Evolutionary conservation across 2,888 invertebrate genomes (phyloP), one percentile per base, ranked within the genome.

Genomic region (Caenorhabditis sinica): DNA sequence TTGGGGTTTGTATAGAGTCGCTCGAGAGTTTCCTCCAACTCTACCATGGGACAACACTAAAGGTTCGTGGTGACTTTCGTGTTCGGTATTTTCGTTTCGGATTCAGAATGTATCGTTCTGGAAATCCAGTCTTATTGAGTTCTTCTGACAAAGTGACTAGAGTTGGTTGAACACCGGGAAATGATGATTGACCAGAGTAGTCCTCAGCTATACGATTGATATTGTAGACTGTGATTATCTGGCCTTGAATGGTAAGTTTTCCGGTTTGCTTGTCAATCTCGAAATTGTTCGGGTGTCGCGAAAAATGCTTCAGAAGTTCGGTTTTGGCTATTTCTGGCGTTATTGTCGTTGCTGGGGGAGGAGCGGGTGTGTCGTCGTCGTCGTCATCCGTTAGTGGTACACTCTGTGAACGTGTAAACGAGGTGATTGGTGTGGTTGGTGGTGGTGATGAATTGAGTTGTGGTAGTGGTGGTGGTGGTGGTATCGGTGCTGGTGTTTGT

Each of bases 21-120:
- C 13, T 72, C 43, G 15, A 65, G 65, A 17, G 43, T 4, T 4
- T 65, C 20, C 11, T 20, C 6, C 4, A 6, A 0, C 5, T 63
- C 8, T 43, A 25, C 36, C 23, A n/a, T 23, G 8, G 33, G 15
- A 11, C 40, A 20, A 20, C 17, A 40, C 40, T 56, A 3, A 51
- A 30, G 13, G 4, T 30, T 25, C 66, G 28, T 17, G 51, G 17
- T 23, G 20, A 20, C 3, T 25, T 15, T 6, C 58, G 30, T 33
- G 30, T 8, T n/a, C 15, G 15, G n/a, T 65, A 65, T 13, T 65
- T 65, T 45, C 65, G 25, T 17, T 65, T 45, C 28, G 23, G 28
- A 11, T 65, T 65, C 17, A 65, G n/a, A 45, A 65, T 65, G 45
- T 65, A 65, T 15, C n/a, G 13, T 28, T 65, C 65, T 8, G 65